A percentile compares a stretch with the other conserved stretches of the same genome.
Evolutionary conservation across 2,797 vertebrate species (phyloP).

Genomic region (Myotis myotis): DNA sequence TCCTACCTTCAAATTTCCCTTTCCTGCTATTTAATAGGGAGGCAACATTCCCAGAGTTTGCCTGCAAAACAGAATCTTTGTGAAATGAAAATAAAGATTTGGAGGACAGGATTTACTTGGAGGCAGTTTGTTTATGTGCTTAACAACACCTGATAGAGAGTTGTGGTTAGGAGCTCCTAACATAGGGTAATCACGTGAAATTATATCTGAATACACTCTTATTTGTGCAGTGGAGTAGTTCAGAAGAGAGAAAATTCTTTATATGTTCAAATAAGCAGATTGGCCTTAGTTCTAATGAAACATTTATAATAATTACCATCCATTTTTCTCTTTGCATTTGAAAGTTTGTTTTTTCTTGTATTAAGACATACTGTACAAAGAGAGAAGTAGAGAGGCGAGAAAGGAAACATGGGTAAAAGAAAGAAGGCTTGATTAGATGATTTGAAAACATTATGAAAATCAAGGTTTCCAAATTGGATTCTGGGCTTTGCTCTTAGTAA

Average conservation of each 20-base stretch:
- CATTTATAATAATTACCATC: conserved; percentile 28
- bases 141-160: not conserved
- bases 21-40: conserved; percentile 20
- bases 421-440: conserved; percentile 33
- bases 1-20: not conserved
- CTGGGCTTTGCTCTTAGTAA: not conserved
- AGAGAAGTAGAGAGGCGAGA: not conserved
- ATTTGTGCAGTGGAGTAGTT: not conserved
- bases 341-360: not conserved
- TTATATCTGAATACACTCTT: conserved; percentile 17
- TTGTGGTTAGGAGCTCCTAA: not conserved
- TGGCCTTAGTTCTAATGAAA: not conserved
- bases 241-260: not conserved
- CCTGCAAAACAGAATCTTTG: conserved; percentile 4
- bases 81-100: not conserved
- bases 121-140: conserved; percentile 8
- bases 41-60: not conserved
- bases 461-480: not conserved
- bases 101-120: not conserved
- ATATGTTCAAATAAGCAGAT: conserved; percentile 22
- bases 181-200: conserved; percentile 33
- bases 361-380: conserved; percentile 6
- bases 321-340: conserved; percentile 46
- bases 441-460: conserved; percentile 13
- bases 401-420: not conserved